These are phyloP conservation scores for Eufriesea mexicana DNA, from an alignment of 1,140 invertebrate species.

Conservation along the genomic window DNA sequence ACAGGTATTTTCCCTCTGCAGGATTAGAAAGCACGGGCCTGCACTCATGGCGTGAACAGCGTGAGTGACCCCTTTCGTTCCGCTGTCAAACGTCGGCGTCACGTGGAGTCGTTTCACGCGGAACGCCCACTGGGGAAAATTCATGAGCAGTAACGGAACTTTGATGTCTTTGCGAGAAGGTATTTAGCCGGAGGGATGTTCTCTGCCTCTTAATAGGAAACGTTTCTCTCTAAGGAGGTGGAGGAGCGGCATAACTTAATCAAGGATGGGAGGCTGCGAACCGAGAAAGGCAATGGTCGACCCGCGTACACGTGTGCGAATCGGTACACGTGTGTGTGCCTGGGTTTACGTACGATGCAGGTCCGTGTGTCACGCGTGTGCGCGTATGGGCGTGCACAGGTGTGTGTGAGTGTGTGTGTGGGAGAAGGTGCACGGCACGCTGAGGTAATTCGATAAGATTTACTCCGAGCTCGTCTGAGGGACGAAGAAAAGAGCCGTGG, in stretches of 20 bases:
- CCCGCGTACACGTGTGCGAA: neutral
- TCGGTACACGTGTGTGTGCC: slow-evolving; percentile 11
- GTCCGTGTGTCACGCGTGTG: neutral
- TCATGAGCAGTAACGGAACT: slow-evolving; percentile 72
- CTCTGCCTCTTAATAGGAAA: slow-evolving; percentile 76
- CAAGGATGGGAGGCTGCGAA: slow-evolving; percentile 71
- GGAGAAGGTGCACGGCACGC: slow-evolving; percentile 46
- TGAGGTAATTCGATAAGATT: slow-evolving; percentile 79
- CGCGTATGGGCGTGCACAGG: neutral
- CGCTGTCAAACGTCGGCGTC: slow-evolving; percentile 52
- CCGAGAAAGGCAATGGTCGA: slow-evolving; percentile 68
- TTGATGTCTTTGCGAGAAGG: slow-evolving; percentile 71
- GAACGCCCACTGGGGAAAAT: slow-evolving; percentile 63
- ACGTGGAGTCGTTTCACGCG: slow-evolving; percentile 58
- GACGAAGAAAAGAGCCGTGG: slow-evolving; percentile 60
- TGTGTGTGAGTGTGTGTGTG: no score
- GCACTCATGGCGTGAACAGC: neutral
- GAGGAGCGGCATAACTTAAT: slow-evolving; percentile 76
- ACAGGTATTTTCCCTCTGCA: neutral
- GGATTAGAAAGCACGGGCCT: neutral
- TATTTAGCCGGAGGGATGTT: slow-evolving; percentile 70
- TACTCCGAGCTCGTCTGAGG: slow-evolving; percentile 63
- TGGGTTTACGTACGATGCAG: neutral
- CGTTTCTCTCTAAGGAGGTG: slow-evolving; percentile 71
- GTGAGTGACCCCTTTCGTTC: slow-evolving; percentile 32